Base-by-base conservation (phyloP, 1,140 invertebrate species). In the Brachionus asplanchnoidis region DNA sequence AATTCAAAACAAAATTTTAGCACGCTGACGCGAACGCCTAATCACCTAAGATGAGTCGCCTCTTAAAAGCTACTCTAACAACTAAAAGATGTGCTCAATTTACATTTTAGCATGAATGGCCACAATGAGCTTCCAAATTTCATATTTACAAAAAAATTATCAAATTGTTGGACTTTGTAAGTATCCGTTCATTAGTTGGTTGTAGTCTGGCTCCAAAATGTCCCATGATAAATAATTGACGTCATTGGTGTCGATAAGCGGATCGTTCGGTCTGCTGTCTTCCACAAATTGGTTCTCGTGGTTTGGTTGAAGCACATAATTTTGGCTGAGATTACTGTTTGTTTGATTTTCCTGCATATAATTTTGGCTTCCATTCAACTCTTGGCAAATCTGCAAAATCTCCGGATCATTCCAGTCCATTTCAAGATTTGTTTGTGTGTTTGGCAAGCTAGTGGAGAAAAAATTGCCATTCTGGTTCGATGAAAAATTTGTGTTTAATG, bases 361-460 rank as follows among this genome's bases (percentile, higher is more conserved):
- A 50, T 46, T 77, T 26, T 50, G 0, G 20, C 46, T 12, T 53
- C 23, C 26, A 14, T 46, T 50, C 17, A 77, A 77, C 6, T 77
- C 73, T 32, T 23, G 26, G 20, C 44, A 77, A 11, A 77, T 14
- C 20, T 77, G n/a, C 0, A 77, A 77, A 26, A 77, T 50, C 14
- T 50, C 73, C 5, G 20, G 20, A 26, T 77, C 73, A 50, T 77
- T 77, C 73, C 73, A 77, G 26, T 77, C 73, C 73, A 77, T 77
- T 26, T 77, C 73, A 0, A 77, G 17, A 26, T 77, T 46, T 77
- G 40, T 20, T 60, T 60, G 53, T 9, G 53, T 4, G 20, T 20
- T 60, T 60, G 53, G 53, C 9, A 60, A 26, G 23, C 53, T 60
- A 26, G 53, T 60, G 7, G 53, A 60, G 53, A 60, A 60, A 7